These are phyloP conservation scores for Ptychodera flava DNA, from an alignment of 35 echinoderm and acorn worm species.

Conservation along the genomic window DNA sequence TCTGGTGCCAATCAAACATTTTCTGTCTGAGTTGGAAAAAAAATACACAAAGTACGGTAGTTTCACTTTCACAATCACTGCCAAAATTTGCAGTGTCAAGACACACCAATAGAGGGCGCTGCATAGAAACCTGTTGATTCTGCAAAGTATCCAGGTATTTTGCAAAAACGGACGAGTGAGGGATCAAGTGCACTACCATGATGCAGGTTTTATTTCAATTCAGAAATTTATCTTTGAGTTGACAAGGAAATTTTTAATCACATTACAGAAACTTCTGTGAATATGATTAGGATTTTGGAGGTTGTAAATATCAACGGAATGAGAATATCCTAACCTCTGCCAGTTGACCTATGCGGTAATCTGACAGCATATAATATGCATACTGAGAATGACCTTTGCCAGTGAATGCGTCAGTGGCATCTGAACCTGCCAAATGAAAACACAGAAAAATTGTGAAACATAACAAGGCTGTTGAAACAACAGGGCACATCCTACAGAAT, in stretches of 20 bases:
- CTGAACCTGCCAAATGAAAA: neutral
- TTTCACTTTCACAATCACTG: too few species aligned
- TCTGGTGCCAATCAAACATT: too few species aligned
- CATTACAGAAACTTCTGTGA: neutral
- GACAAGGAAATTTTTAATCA: neutral
- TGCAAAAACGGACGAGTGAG: neutral
- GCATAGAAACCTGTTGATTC: too few species aligned
- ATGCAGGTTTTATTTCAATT: neutral
- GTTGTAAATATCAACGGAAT: neutral
- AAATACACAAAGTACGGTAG: too few species aligned
- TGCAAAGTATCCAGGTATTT: neutral
- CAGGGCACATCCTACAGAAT: neutral
- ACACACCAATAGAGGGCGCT: too few species aligned
- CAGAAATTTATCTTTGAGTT: neutral
- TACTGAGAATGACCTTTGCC: conserved; percentile 5
- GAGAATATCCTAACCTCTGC: neutral
- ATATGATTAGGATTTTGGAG: neutral
- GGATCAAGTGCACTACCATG: neutral
- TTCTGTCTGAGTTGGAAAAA: too few species aligned
- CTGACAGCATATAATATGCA: neutral
- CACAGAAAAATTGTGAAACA: neutral
- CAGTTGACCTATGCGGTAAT: conserved; percentile 10
- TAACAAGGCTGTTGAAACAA: neutral
- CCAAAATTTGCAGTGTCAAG: too few species aligned
- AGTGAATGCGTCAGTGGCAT: conserved; percentile 17